Evolutionary conservation across 2,797 vertebrate species (phyloP).

Genomic region (Sylvilagus floridanus): DNA sequence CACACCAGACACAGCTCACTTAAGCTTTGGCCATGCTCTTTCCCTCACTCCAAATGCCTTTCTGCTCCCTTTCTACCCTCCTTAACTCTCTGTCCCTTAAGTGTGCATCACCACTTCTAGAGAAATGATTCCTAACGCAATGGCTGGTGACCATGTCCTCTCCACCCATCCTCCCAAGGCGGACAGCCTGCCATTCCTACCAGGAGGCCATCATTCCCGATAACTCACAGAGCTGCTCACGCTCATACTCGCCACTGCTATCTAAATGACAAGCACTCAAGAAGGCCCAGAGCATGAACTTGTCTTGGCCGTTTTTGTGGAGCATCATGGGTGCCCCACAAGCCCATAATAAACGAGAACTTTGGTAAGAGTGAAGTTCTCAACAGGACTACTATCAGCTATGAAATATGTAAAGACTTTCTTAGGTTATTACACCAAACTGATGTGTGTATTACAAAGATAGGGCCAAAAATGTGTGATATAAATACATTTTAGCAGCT

Average conservation of each 20-base stretch:
- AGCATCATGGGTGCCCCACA: conserved; percentile 11
- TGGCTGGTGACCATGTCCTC: neutral
- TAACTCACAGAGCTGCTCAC: conserved; percentile 60
- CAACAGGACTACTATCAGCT: conserved; percentile 47
- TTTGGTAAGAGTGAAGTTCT: conserved; percentile 59
- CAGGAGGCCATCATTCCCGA: conserved; percentile 47
- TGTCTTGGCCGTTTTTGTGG: conserved; percentile 37
- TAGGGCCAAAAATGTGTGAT: conserved; percentile 41
- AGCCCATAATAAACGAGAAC: conserved; percentile 72
- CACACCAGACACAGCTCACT: neutral
- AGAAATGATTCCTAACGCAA: conserved; percentile 23
- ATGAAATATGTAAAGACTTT: conserved; percentile 73
- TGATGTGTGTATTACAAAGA: conserved; percentile 55
- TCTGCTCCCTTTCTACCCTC: neutral
- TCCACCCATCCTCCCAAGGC: conserved; percentile 23
- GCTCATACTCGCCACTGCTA: conserved; percentile 27
- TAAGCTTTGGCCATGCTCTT: neutral
- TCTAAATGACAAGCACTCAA: conserved; percentile 65
- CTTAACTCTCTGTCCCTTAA: conserved; percentile 41
- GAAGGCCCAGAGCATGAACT: conserved; percentile 58
- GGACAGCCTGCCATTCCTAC: conserved; percentile 40
- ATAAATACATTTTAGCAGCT: conserved; percentile 38
- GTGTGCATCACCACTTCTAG: conserved; percentile 11
- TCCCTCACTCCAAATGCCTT: conserved; percentile 7
- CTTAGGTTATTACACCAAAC: conserved; percentile 67